phyloP scores from a whole-genome alignment of 2,797 vertebrate species.

The Bovichtus variegatus region DNA sequence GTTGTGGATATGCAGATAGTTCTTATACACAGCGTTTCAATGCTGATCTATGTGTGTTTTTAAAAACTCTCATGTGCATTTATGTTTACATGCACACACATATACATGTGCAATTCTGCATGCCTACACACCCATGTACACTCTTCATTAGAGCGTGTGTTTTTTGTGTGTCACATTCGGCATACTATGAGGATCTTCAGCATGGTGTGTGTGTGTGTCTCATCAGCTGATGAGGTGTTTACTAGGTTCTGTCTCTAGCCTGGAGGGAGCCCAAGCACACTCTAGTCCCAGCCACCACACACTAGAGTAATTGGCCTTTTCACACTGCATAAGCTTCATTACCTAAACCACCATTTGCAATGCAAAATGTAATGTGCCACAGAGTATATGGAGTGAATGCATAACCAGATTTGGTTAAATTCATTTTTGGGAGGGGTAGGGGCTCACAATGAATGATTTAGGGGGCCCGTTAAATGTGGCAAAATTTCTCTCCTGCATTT shows the following conservation, averaged over 20 bases:
- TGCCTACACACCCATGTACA: neutral
- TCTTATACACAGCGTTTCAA: constrained; percentile 9
- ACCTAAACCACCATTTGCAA: constrained; percentile 84
- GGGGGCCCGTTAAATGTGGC: constrained; percentile 35
- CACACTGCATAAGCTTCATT: constrained; percentile 84
- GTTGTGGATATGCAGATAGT: constrained; percentile 22
- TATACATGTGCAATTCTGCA: constrained; percentile 25
- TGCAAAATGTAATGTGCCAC: constrained; percentile 78
- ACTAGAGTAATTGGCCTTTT: constrained; percentile 84
- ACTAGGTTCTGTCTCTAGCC: constrained; percentile 86
- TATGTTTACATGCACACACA: constrained; percentile 15
- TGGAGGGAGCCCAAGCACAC: constrained; percentile 86
- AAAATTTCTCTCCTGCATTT: constrained; percentile 40
- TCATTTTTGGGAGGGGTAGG: constrained; percentile 48
- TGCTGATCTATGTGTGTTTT: neutral
- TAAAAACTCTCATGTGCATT: neutral
- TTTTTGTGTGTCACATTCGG: constrained; percentile 52
- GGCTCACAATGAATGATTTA: constrained; percentile 49
- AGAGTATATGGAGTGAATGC: constrained; percentile 72
- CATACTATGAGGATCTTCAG: constrained; percentile 47
- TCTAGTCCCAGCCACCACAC: constrained; percentile 78
- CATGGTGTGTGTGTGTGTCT: constrained; percentile 64
- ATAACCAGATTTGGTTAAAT: constrained; percentile 76
- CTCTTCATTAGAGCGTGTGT: constrained; percentile 18
- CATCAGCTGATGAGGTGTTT: constrained; percentile 90